Evolutionary conservation across 2,797 vertebrate genomes (phyloP).

Genomic region (Prunella strophiata): DNA sequence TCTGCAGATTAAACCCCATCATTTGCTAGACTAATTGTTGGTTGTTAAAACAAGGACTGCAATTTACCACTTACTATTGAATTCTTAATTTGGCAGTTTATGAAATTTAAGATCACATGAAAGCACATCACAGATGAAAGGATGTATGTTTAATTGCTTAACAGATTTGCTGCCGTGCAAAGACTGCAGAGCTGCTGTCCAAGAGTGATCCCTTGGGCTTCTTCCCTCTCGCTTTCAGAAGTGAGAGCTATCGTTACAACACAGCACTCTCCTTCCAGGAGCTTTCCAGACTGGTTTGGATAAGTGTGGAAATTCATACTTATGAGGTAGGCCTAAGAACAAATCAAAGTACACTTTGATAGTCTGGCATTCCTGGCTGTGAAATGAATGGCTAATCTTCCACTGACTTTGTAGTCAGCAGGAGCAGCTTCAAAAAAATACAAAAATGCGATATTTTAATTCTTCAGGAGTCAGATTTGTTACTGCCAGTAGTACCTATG

Average conservation of each 20-base stretch:
- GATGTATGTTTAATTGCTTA: background rate
- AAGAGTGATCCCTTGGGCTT: background rate
- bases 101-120: slow-evolving; percentile 39
- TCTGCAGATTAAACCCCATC: background rate
- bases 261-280: background rate
- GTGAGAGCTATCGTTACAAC: background rate
- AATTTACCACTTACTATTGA: slow-evolving; percentile 27
- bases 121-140: slow-evolving; percentile 21
- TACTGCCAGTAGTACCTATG: background rate
- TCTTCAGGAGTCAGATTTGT: background rate
- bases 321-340: background rate
- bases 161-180: background rate
- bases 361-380: background rate
- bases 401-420: background rate
- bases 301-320: background rate
- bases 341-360: background rate
- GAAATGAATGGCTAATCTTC: background rate
- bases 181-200: background rate
- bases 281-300: background rate
- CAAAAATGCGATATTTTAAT: background rate
- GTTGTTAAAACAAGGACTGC: slow-evolving; percentile 3
- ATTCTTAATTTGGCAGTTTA: slow-evolving; percentile 39
- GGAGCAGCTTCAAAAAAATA: background rate
- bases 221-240: background rate
- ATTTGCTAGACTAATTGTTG: slow-evolving; percentile 20